Base-by-base conservation (phyloP, 2,113 vertebrate species). In the Clarias batrachus region DNA sequence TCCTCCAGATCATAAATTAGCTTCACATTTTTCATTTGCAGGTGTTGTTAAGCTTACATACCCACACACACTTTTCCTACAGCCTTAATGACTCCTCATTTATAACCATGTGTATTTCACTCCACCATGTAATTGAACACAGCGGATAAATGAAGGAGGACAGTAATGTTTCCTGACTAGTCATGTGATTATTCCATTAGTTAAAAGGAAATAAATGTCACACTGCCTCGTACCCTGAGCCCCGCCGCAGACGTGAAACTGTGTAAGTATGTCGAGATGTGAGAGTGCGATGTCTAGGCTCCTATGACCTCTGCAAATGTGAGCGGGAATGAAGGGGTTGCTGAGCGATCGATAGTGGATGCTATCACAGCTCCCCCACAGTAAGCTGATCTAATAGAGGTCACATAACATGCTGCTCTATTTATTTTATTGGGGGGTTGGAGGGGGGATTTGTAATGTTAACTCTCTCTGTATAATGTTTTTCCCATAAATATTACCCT, bases 321-420 rank as follows among this genome's bases (percentile, higher is more conserved):
- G 41, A 30, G 23, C 23, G 25, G 59, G 59, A 73, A 84, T 9
- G 30, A 33, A 84, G 54, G 23, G n/a, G 37, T 17, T 2, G 37
- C 14, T 21, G 84, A 30, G 19, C 48, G 83, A 78, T 77, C 84
- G 8, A 85, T 85, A 78, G 59, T 74, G 56, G 74, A 78, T 56
- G 60, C 33, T 78, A 65, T 85, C 83, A 3, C 37, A 25, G 70
- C 83, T 85, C 84, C 59, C 41, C 9, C 37, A 56, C 37, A 16
- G 33, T 77, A 60, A 76, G 13, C 83, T 63, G 71, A 77, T 62
- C 56, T 85, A 77, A 85, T 76, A 41, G 71, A 76, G 73, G 84
- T 63, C 84, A 65, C 59, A 52, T 77, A 23, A 16, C 33, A 30
- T 41, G 37, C 25, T 27, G 30, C 16, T 27, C 11, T 82, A 21